phyloP scores from a whole-genome alignment of 2,797 vertebrate genomes.

The Eptatretus atami region DNA sequence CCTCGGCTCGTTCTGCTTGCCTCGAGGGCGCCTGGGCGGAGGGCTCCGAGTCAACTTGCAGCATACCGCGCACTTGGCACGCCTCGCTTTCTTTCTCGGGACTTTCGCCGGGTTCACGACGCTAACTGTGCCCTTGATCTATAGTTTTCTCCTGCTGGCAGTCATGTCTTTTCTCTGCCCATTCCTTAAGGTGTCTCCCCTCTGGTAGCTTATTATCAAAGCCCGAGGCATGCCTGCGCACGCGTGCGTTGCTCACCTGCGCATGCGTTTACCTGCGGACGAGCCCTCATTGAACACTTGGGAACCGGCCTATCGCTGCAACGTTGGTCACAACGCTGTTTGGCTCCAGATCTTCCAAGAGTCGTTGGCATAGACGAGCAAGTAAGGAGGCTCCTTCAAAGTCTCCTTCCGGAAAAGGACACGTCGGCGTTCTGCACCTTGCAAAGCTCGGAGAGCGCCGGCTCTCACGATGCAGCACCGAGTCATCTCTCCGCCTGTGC shows the following conservation, averaged over 20 bases:
- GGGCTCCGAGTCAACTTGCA: constrained; percentile 74
- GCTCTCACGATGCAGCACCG: constrained; percentile 27
- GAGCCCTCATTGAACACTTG: constrained; percentile 14
- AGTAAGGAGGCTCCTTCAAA: constrained; percentile 19
- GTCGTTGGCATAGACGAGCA: constrained; percentile 50
- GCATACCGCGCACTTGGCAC: constrained; percentile 25
- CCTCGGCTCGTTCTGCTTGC: constrained; percentile 61
- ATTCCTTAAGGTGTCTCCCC: constrained; percentile 33
- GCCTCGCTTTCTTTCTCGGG: constrained; percentile 14
- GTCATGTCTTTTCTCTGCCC: constrained; percentile 24
- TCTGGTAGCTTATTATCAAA: constrained; percentile 49
- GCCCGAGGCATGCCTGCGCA: constrained; percentile 26
- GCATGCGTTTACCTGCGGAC: constrained; percentile 10
- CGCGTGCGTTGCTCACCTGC: too few relatives aligned
- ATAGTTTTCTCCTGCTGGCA: neutral
- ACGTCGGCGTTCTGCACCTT: constrained; percentile 11
- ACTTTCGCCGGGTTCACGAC: constrained; percentile 10
- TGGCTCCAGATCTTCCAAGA: constrained; percentile 41
- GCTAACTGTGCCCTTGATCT: constrained; percentile 9
- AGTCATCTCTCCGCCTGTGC: constrained; percentile 18
- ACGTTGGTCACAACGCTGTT: constrained; percentile 49
- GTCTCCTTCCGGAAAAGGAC: too few relatives aligned
- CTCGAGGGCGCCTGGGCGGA: constrained; percentile 52
- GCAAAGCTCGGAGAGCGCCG: constrained; percentile 20
- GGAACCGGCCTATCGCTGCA: constrained; percentile 58